Evolutionary conservation across 2,888 invertebrate species (phyloP), one percentile per base, ranked within the genome.

Genomic region (Erpobdella octoculata): DNA sequence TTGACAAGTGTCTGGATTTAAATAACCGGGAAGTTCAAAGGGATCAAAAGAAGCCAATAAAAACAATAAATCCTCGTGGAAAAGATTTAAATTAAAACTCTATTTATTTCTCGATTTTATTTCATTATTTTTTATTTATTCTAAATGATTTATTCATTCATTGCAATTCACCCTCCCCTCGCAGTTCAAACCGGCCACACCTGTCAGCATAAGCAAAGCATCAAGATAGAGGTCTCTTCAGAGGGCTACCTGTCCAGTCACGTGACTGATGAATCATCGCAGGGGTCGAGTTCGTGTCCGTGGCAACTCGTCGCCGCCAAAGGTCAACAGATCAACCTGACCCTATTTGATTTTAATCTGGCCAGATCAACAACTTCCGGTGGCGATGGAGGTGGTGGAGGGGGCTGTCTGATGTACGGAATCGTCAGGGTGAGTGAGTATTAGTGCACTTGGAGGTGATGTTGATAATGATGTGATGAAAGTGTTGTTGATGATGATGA

Each of bases 311-410:
- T 33, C 15, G 73, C 70, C 12, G 64, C 41, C 36, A 72, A 69
- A 62, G 73, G 73, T 31, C 75, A 75, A 69, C 67, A 62, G 33
- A 69, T 75, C 71, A 74, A 75, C 66, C 48, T 75, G 53, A 72
- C 73, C 15, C 70, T 75, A 21, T 53, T 71, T 35, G 73, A 75
- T 65, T 75, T 75, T 73, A 41, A 65, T 48, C 53, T 53, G 53
- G 53, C 53, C 53, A 53, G 15, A 28, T 21, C 53, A 3, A 21
- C 28, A n/a, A 53, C 53, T 4, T 31, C 31, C 0, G 62, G 62
- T 31, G 62, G 9, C 2, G 62, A 35, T 8, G 12, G 28, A 8
- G 35, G 12, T 15, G 46, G 46, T 15, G 46, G 12, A 15, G 46
- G 46, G 1, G 31, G n/a, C 31, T 62, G 62, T 31, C 4, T 62